Percentiles rank a stretch among this genome's conserved stretches.
These are phyloP conservation scores for Leiothrix lutea DNA, from an alignment of 2,113 vertebrate genomes.

Conservation along the genomic window DNA sequence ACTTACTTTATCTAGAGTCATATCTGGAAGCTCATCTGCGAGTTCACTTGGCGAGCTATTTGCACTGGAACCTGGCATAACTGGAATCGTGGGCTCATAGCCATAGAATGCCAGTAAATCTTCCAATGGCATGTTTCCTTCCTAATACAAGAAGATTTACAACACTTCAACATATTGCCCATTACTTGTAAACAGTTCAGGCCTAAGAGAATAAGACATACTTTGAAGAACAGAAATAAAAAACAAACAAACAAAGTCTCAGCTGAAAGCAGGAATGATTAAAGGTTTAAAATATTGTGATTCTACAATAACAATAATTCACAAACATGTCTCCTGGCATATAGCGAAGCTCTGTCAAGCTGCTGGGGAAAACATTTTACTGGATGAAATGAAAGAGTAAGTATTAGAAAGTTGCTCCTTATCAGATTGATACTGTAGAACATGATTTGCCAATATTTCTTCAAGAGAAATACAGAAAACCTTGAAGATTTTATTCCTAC, in stretches of 20 bases:
- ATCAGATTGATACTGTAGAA: neutral
- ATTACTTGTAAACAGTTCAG: neutral
- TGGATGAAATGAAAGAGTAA: neutral
- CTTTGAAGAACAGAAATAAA: neutral
- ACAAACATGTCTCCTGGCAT: neutral
- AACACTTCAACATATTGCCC: neutral
- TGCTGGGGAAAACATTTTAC: neutral
- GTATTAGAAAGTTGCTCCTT: neutral
- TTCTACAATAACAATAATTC: neutral
- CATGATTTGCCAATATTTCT: neutral
- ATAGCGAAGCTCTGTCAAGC: neutral
- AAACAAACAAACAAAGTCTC: neutral
- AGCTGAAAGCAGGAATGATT: neutral
- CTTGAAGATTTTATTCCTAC: neutral
- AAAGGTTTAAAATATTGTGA: neutral
- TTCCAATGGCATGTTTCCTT: slow-evolving; percentile 96
- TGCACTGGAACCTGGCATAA: slow-evolving; percentile 84
- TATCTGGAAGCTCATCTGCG: slow-evolving; percentile 94
- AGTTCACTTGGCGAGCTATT: slow-evolving; percentile 95
- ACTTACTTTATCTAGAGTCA: slow-evolving; percentile 97
- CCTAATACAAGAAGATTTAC: slow-evolving; percentile 71
- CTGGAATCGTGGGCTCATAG: slow-evolving; percentile 85
- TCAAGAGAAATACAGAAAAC: neutral
- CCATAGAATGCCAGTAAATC: slow-evolving; percentile 95
- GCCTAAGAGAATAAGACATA: neutral